These are phyloP conservation scores for Caenorhabditis sp. DNA, from an alignment of 2,888 invertebrate species.

Conservation along the genomic window DNA sequence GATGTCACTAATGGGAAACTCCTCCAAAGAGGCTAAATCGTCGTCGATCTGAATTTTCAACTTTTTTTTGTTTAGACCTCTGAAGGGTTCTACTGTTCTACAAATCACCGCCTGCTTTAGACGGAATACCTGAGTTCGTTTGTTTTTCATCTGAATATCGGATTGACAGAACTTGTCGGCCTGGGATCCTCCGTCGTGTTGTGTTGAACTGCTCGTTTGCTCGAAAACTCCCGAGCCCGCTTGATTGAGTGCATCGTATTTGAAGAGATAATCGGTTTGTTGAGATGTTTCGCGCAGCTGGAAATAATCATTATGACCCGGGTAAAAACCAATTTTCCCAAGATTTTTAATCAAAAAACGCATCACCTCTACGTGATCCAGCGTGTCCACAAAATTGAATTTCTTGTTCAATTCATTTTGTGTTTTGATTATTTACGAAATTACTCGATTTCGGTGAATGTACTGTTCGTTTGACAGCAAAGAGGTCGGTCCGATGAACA, in stretches of 20 bases:
- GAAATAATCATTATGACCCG: background rate
- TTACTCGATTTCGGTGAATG: too few species aligned
- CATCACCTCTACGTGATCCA: too few species aligned
- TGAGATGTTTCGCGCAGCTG: background rate
- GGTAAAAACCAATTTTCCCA: too few species aligned
- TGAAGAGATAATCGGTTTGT: background rate
- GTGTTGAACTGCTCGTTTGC: background rate
- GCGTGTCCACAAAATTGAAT: too few species aligned
- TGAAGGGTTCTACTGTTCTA: too few species aligned
- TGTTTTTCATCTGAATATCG: slow-evolving; percentile 39
- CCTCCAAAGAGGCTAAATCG: background rate
- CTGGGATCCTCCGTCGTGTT: background rate
- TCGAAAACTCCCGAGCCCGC: background rate
- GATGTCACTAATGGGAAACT: background rate
- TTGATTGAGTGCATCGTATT: background rate
- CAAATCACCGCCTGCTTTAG: too few species aligned
- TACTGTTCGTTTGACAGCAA: too few species aligned
- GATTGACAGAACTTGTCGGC: slow-evolving; percentile 37
- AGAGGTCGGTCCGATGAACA: too few species aligned
- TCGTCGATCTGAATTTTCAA: background rate
- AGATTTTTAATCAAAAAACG: too few species aligned
- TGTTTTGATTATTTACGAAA: too few species aligned
- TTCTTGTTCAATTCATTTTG: too few species aligned
- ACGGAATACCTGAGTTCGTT: slow-evolving; percentile 43
- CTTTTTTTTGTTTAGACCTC: too few species aligned